Percentiles rank a stretch among this genome's conserved stretches.
Evolutionary conservation across 2,113 vertebrate species (phyloP).

Genomic region (Gavialis gangeticus): DNA sequence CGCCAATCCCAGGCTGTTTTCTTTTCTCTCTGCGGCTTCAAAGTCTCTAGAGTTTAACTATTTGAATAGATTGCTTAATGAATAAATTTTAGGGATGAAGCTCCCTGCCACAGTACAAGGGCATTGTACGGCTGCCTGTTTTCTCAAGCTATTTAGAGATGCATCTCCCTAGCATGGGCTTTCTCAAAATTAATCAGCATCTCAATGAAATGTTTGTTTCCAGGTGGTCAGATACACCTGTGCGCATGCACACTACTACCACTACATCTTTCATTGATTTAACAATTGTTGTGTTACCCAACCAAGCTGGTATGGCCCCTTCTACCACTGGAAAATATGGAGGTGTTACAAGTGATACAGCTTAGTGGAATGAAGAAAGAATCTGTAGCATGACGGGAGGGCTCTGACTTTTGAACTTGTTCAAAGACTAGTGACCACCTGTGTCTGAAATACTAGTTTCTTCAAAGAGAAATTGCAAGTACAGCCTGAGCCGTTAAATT

Average conservation of each 20-base stretch:
- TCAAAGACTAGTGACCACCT: slow-evolving; percentile 3
- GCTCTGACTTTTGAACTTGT: slow-evolving; percentile 29
- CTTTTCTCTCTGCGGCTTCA: neutral
- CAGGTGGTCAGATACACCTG: neutral
- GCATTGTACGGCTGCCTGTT: slow-evolving; percentile 18
- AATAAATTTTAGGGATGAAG: neutral
- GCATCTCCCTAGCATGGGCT: neutral
- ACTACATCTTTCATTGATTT: neutral
- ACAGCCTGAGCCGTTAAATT: neutral
- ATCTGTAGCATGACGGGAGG: neutral
- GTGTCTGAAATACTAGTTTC: slow-evolving; percentile 12
- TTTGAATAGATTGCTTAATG: slow-evolving; percentile 27
- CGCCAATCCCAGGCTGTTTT: neutral
- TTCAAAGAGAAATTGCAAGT: slow-evolving; percentile 6
- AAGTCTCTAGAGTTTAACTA: neutral
- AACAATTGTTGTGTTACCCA: neutral
- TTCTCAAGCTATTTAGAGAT: slow-evolving; percentile 57
- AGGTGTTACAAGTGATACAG: slow-evolving; percentile 17
- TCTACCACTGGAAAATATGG: neutral
- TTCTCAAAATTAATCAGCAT: slow-evolving; percentile 53
- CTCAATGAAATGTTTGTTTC: slow-evolving; percentile 8
- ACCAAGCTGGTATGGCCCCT: neutral
- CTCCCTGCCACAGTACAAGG: neutral
- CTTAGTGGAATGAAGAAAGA: slow-evolving; percentile 31
- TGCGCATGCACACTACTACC: rapidly evolving